Percentiles rank a stretch among this genome's conserved stretches.
Conservation (phyloP, 1,140 invertebrate genomes). For the Hermetia illucens region DNA sequence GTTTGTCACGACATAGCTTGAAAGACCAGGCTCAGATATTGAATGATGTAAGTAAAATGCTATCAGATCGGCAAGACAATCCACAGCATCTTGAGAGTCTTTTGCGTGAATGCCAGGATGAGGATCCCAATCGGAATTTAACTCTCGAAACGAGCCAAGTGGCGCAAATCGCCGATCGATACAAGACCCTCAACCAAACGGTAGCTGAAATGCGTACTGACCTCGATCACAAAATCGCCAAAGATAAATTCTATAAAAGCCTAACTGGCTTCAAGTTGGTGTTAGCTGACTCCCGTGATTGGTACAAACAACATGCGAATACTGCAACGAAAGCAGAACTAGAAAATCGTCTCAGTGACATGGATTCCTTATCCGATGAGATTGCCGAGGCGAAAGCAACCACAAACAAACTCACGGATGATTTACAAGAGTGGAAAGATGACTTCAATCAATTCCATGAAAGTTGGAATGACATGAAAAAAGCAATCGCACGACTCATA, state of each 20-base stretch:
- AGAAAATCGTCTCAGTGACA: conserved; percentile 24
- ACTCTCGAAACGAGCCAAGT: conserved; percentile 19
- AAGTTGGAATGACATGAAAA: conserved; percentile 29
- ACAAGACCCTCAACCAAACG: conserved; percentile 10
- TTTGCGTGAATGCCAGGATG: conserved; percentile 21
- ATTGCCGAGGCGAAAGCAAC: conserved; percentile 18
- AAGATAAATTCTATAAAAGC: conserved; percentile 29
- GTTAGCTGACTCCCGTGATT: conserved; percentile 25
- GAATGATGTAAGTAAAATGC: conserved; percentile 6
- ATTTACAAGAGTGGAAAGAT: conserved; percentile 24
- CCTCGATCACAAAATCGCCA: conserved; percentile 14
- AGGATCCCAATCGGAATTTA: conserved; percentile 15
- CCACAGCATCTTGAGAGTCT: conserved; percentile 16
- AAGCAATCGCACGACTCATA: conserved; percentile 19
- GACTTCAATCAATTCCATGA: conserved; percentile 27
- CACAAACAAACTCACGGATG: conserved; percentile 14
- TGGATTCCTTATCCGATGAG: conserved; percentile 23
- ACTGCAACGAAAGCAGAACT: conserved; percentile 19
- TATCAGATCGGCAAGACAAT: conserved; percentile 15
- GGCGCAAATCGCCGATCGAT: conserved; percentile 21
- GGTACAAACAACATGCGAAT: conserved; percentile 29
- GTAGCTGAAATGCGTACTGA: conserved; percentile 14
- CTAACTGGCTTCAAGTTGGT: conserved; percentile 27
- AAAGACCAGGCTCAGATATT: conserved; percentile 13
- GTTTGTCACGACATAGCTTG: conserved; percentile 20